Evolutionary conservation across 1,140 invertebrate species (phyloP), one percentile per base, ranked within the genome.

Genomic region (Bombus sibiricus): DNA sequence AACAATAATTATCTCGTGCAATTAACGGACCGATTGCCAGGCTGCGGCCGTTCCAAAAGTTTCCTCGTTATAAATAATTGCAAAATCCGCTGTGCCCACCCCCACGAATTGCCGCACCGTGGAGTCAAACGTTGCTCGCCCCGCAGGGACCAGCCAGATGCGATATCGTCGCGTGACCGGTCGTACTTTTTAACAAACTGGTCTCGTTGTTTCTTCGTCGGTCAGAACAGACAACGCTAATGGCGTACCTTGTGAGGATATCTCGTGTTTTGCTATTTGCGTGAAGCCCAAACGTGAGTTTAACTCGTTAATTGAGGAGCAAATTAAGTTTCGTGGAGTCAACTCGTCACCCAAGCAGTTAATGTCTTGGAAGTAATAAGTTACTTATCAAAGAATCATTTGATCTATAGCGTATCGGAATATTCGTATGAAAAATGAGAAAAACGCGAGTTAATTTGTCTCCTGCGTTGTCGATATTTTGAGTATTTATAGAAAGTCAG

Each of bases 61-160:
- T 91, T 86, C 74, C 86, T 91, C 88, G 88, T 91, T 91, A 91
- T 91, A 90, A 91, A 91, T 91, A 91, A 91, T 91, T 91, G 86
- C 90, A 90, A 91, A 89, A 91, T 88, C 71, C 72, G 59, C 47
- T 32, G 64, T 9, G 37, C 47, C 47, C 47, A 53, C 18, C 47
- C 18, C 47, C 18, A 22, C 32, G 37, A 66, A 59, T 64, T 71
- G 28, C 28, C 25, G 18, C 64, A 3, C 28, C 39, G 4, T 34
- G 32, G 75, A 64, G 68, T 85, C 83, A 85, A 83, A 66, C 74
- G 64, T 62, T 39, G 53, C 37, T 6, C 72, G 13, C 15, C n/a
- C 34, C 6, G 18, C 28, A 18, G 28, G 68, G 71, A 73, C 57
- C 43, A n/a, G 64, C 13, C 34, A 57, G 43, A 74, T 57, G 68